Evolutionary conservation across 2,797 vertebrate genomes (phyloP).

Genomic region (Cyprinodon diabolis): DNA sequence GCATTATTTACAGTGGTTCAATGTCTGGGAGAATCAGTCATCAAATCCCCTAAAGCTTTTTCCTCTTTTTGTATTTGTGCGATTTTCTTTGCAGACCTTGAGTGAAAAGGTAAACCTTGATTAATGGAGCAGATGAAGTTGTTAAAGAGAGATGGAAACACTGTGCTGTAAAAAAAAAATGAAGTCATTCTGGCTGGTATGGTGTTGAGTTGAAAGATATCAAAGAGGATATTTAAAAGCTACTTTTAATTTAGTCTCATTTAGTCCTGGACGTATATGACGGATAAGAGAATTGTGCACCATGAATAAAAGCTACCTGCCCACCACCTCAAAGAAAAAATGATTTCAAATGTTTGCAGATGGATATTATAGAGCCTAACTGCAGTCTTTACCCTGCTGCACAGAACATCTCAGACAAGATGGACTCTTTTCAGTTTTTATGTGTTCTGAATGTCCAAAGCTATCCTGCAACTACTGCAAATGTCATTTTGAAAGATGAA

Average conservation of each 20-base stretch:
- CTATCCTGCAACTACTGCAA: conserved; percentile 5
- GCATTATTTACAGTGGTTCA: conserved; percentile 70
- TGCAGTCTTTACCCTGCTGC: neutral
- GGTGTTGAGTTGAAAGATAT: neutral
- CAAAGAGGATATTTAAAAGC: conserved; percentile 13
- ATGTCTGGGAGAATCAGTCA: conserved; percentile 37
- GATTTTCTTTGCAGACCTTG: conserved; percentile 45
- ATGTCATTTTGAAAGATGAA: conserved; percentile 26
- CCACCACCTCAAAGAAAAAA: neutral
- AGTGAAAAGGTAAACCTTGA: conserved; percentile 51
- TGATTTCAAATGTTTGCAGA: neutral
- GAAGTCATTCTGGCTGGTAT: conserved; percentile 20
- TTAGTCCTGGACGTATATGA: conserved; percentile 4
- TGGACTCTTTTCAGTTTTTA: neutral
- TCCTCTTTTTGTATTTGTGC: conserved; percentile 39
- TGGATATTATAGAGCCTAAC: conserved; percentile 1
- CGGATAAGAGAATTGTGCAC: conserved; percentile 2
- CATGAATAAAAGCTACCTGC: neutral
- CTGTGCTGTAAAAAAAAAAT: neutral
- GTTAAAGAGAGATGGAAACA: neutral
- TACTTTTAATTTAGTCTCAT: conserved; percentile 6
- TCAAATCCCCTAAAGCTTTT: conserved; percentile 2
- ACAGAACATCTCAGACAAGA: neutral
- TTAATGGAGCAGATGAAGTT: conserved; percentile 33
- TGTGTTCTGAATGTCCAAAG: conserved; percentile 14